Conservation (phyloP, 2,113 vertebrate genomes). For the Scomber scombrus region DNA sequence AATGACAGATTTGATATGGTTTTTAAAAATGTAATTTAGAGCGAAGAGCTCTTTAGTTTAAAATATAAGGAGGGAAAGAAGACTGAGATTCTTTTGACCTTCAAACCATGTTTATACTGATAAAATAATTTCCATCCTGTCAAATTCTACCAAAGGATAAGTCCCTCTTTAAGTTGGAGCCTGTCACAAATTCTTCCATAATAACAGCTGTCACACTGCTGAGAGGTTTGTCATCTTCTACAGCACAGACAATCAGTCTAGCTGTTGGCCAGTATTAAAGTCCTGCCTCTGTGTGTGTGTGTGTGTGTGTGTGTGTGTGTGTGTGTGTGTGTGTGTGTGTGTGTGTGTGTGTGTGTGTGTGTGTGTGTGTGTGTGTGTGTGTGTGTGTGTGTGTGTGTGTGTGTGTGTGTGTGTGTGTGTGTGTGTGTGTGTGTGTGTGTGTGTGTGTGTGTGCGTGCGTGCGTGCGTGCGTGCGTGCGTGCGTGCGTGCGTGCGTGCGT, state of each 20-base stretch:
- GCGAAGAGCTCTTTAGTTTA: neutral
- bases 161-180: neutral
- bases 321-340: conserved; percentile 4
- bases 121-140: conserved; percentile 8
- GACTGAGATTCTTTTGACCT: conserved; percentile 1
- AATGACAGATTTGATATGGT: neutral
- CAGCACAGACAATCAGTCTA: conserved; percentile 31
- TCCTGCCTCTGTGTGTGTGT: neutral
- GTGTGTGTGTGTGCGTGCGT: neutral
- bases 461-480: neutral
- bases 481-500: too few relatives aligned
- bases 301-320: neutral
- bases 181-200: conserved; percentile 9
- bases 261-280: conserved; percentile 24
- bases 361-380: conserved; percentile 10
- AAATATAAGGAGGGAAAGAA: neutral
- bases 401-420: neutral
- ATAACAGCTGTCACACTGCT: conserved; percentile 16
- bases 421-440: conserved; percentile 11
- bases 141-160: conserved; percentile 19
- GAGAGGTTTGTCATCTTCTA: conserved; percentile 36
- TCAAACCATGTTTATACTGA: neutral
- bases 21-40: neutral
- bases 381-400: conserved; percentile 34
- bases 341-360: conserved; percentile 31